Evolutionary conservation across 2,888 invertebrate species (phyloP).

Genomic region (Plagiodera versicolora): DNA sequence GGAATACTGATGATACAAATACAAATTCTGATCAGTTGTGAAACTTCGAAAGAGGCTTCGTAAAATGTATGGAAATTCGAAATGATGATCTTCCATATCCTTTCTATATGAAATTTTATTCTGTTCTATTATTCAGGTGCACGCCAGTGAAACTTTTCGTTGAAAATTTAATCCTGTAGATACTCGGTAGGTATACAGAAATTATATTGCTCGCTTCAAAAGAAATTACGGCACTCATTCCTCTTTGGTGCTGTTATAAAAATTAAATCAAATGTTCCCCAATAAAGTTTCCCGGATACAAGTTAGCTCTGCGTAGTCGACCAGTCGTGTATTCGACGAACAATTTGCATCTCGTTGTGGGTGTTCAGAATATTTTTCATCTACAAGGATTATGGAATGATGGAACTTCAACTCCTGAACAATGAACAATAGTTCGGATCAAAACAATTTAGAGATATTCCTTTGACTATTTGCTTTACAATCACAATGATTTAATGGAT

Average conservation of each 20-base stretch:
- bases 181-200: constrained; percentile 53
- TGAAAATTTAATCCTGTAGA: constrained; percentile 49
- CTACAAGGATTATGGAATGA: neutral
- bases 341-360: constrained; percentile 26
- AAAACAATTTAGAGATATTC: no score
- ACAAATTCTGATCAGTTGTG: neutral
- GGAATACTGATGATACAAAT: no score
- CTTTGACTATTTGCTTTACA: no score
- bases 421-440: neutral
- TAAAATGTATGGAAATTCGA: constrained; percentile 24
- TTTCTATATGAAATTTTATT: constrained; percentile 34
- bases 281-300: constrained; percentile 56
- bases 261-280: constrained; percentile 57
- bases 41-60: constrained; percentile 8
- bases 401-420: neutral
- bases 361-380: constrained; percentile 19
- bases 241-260: constrained; percentile 55
- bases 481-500: no score
- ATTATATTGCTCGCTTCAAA: constrained; percentile 56
- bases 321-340: constrained; percentile 40
- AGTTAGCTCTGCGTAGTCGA: constrained; percentile 48
- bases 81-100: constrained; percentile 24
- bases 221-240: constrained; percentile 56
- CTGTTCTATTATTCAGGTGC: constrained; percentile 46
- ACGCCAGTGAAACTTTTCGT: constrained; percentile 45